Evolutionary conservation across 2,888 invertebrate species (phyloP), one percentile per base, ranked within the genome.

Genomic region (Trichogramma evanescens): DNA sequence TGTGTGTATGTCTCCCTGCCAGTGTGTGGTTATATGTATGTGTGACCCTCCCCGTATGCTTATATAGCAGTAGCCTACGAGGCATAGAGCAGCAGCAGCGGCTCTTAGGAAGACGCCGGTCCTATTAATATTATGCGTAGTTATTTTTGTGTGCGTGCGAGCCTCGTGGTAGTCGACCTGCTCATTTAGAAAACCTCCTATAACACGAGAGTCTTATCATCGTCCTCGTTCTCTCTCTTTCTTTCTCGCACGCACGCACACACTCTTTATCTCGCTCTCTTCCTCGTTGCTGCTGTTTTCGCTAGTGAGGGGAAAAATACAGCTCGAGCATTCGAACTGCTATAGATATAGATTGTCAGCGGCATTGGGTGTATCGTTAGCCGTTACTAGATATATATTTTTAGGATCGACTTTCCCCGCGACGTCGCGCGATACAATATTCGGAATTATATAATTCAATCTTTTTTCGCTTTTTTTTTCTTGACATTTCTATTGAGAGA

Each of bases 401-500:
- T 38, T 10, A 10, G 39, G 39, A 52, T 52, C 9, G 26, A 26
- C 3, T 26, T 26, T 26, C 26, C 26, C 26, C 26, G 26, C 26
- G 26, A 26, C 26, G 26, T 26, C 26, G 26, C 26, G 26, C 26
- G 26, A 26, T 26, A 26, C 26, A 26, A 26, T 26, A 26, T 26
- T 26, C 26, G 26, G 3, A 26, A 26, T 26, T 26, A 26, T 26
- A 26, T 26, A 26, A 26, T 26, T 26, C 26, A 26, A 26, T 26
- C 2, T 26, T 26, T 26, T 26, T 26, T 26, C 26, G 26, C 26
- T 26, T 26, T 26, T 13, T 13, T 13, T 26, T 26, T 2, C 26
- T 1, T 1, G 26, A 26, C 26, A 26, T 26, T 98, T 56, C 84
- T 99, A 50, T 80, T 99, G 48, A 96, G 99, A 64, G 99, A 99